Evolutionary conservation across 2,797 vertebrate species (phyloP).

Genomic region (Coranthus polyacanthus): DNA sequence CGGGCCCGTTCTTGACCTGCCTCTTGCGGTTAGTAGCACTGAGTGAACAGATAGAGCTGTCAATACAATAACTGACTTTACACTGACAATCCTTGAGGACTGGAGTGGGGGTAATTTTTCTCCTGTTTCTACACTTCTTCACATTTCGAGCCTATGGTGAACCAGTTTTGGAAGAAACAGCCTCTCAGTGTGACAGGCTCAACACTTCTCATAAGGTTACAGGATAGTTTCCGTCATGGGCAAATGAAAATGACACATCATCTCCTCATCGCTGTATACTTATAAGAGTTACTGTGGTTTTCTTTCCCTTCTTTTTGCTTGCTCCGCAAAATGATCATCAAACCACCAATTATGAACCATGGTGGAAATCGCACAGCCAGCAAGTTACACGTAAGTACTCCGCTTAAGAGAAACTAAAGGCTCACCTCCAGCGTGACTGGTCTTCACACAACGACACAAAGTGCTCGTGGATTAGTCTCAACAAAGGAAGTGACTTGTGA

Average conservation of each 20-base stretch:
- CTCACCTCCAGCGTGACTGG: too few relatives aligned
- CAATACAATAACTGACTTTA: slow-evolving; percentile 30
- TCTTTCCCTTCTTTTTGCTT: neutral
- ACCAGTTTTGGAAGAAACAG: neutral
- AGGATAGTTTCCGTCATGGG: neutral
- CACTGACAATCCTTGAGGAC: slow-evolving; percentile 5
- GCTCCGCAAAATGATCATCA: neutral
- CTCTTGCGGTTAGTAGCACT: slow-evolving; percentile 36
- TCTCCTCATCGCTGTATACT: neutral
- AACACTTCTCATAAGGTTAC: neutral
- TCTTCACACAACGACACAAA: neutral
- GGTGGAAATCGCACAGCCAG: slow-evolving; percentile 17
- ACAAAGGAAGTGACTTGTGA: neutral
- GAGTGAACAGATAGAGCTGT: slow-evolving; percentile 32
- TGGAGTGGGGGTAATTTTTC: slow-evolving; percentile 14
- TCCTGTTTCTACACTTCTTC: slow-evolving; percentile 6
- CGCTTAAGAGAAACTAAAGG: neutral
- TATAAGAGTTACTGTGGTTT: neutral
- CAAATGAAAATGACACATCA: neutral
- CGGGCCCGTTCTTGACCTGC: slow-evolving; percentile 31
- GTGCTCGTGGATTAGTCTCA: neutral
- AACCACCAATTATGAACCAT: neutral
- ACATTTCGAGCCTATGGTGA: neutral
- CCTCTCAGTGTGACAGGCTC: too few relatives aligned
- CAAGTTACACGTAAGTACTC: slow-evolving; percentile 63